phyloP scores from a whole-genome alignment of 2,888 invertebrate genomes.

The Agrotis clavis region DNA sequence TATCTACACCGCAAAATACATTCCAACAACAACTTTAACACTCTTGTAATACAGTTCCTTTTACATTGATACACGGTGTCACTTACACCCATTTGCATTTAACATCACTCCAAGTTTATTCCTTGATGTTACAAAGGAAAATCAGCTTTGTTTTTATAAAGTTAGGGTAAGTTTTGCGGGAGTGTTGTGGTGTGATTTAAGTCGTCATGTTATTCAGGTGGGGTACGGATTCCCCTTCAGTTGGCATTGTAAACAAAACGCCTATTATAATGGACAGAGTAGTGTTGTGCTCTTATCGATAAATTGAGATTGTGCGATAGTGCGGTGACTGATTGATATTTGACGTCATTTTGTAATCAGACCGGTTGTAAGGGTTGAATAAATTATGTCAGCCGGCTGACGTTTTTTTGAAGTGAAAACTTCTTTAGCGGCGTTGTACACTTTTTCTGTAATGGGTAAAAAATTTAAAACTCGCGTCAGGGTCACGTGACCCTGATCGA shows the following conservation, averaged over 20 bases:
- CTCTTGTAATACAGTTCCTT: conserved; percentile 58
- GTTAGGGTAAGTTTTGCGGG: conserved; percentile 60
- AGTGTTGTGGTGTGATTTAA: conserved; percentile 56
- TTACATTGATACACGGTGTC: conserved; percentile 47
- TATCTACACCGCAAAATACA: conserved; percentile 42
- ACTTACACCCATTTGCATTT: conserved; percentile 56
- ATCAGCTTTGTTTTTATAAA: conserved; percentile 35
- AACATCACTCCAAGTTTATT: conserved; percentile 51
- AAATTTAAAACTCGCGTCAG: too few relatives aligned
- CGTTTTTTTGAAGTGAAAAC: too few relatives aligned
- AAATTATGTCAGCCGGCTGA: background rate
- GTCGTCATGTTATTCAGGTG: conserved; percentile 62
- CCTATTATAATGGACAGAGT: conserved; percentile 87
- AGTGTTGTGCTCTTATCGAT: conserved; percentile 76
- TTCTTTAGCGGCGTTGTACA: too few relatives aligned
- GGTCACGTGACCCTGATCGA: too few relatives aligned
- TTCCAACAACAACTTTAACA: conserved; percentile 59
- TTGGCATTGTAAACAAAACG: conserved; percentile 90
- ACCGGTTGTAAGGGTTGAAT: conserved; percentile 37
- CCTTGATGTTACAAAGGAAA: conserved; percentile 49
- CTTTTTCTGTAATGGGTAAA: too few relatives aligned
- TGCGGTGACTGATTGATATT: conserved; percentile 53
- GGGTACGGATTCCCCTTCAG: conserved; percentile 82
- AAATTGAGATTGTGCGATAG: conserved; percentile 61
- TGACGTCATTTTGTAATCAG: conserved; percentile 42